Conservation (phyloP, 2,888 invertebrate genomes). For the Cremastinae sp. region DNA sequence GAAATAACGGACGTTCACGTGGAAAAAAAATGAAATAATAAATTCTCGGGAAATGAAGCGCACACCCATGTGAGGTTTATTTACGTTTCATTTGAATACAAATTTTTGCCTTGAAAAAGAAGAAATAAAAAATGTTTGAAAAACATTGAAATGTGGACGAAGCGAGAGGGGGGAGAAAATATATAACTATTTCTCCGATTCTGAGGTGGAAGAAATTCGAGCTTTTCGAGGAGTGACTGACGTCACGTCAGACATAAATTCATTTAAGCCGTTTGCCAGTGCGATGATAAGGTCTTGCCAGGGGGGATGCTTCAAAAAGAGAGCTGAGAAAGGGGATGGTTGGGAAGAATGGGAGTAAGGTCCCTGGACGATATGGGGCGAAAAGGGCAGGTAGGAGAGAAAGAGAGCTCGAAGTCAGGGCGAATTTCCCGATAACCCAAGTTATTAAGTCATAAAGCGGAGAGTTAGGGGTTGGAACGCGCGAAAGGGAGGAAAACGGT, state of each 20-base stretch:
- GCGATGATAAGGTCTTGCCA: conserved; percentile 45
- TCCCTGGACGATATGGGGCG: conserved; percentile 25
- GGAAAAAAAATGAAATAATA: conserved; percentile 2
- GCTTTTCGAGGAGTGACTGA: conserved; percentile 12
- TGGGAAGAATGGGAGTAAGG: conserved; percentile 28
- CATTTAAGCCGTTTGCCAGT: conserved; percentile 22
- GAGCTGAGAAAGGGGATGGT: not conserved
- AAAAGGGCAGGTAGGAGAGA: conserved; percentile 28
- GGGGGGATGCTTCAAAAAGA: conserved; percentile 14
- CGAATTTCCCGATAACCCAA: conserved; percentile 79
- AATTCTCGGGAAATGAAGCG: not conserved
- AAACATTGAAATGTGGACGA: too few species aligned
- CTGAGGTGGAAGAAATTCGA: not conserved
- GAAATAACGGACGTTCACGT: conserved; percentile 13
- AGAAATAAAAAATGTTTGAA: too few species aligned
- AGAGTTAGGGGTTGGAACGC: conserved; percentile 72
- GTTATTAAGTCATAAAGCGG: conserved; percentile 80
- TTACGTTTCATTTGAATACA: too few species aligned
- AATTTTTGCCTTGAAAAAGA: too few species aligned
- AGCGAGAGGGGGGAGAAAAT: too few species aligned
- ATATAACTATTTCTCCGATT: too few species aligned
- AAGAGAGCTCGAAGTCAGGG: conserved; percentile 68
- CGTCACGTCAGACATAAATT: conserved; percentile 17
- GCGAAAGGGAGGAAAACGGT: conserved; percentile 44
- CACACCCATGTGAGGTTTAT: too few species aligned